Evolutionary conservation across 2,113 vertebrate genomes (phyloP).

Genomic region (Axis porcinus): DNA sequence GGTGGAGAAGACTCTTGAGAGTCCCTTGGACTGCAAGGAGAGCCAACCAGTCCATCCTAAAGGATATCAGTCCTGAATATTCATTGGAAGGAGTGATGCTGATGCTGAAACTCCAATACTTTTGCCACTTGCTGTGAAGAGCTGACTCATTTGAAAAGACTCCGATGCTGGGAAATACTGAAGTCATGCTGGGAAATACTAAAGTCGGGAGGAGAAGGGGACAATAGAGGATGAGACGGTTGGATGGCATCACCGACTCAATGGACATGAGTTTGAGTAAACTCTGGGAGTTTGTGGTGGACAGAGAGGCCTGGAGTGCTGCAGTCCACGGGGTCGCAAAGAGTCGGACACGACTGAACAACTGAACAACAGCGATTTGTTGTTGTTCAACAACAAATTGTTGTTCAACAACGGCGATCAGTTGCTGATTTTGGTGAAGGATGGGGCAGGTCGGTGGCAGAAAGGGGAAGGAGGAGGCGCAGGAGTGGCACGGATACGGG

Average conservation of each 20-base stretch:
- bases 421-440: fast-evolving
- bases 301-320: not conserved
- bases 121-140: not conserved
- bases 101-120: not conserved
- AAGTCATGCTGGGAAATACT: not conserved
- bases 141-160: not conserved
- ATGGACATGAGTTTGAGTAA: not conserved
- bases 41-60: not conserved
- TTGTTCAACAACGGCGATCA: not conserved
- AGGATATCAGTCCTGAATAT: not conserved
- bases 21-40: not conserved
- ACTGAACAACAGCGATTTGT: not conserved
- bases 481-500: fast-evolving
- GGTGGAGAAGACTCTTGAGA: not conserved
- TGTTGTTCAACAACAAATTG: too few relatives aligned
- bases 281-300: not conserved
- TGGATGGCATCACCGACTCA: not conserved
- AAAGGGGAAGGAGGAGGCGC: not conserved
- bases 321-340: not conserved
- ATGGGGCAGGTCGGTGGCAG: fast-evolving
- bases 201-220: not conserved
- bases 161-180: not conserved
- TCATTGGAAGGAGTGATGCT: not conserved
- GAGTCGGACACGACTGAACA: fast-evolving
- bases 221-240: not conserved